Base-by-base conservation (phyloP, 2,888 invertebrate genomes). In the Vanessa cardui region DNA sequence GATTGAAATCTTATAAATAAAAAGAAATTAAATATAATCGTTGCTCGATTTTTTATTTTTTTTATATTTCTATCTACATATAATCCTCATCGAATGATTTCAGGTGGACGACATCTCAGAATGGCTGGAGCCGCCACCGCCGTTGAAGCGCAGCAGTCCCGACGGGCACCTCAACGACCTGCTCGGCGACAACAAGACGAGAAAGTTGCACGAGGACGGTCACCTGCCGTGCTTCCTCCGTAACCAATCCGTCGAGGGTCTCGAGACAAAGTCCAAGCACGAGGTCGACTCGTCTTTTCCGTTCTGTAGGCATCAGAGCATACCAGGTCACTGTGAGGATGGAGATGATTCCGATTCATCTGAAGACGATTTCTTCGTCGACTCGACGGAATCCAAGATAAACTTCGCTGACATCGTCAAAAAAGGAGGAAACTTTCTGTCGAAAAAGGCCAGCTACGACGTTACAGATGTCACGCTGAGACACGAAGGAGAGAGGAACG, bases 71-170 rank as follows among this genome's bases (percentile, higher is more conserved):
- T 26, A 5, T 26, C 26, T 6, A 39, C 33, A 9, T 39, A 9
- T 7, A 39, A 9, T 1, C 33, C 33, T 9, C 33, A 9, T 2
- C 9, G 8, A 9, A 39, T 9, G 16, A 39, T 59, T 66, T 1
- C 76, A 90, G 91, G 93, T 93, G 76, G 91, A 90, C 72, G 91
- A 93, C 77, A 91, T 93, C 60, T 84, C 85, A 0, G 81, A 84
- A 61, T 93, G 92, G 92, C 80, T 93, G 64, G 92, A 92, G 62
- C 85, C 86, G 0, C 84, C 86, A 0, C 83, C 85, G 0, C 86
- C 89, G 0, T 81, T 88, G 3, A 87, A 86, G 66, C 82, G 90
- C 7, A 82, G 82, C 58, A 80, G 81, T 66, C 87, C 88, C 21
- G 88, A 81, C 77, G 66, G 80, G 0, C 83, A 84, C 4, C 85